phyloP scores from a whole-genome alignment of 2,113 vertebrate genomes.

The Bos indicus region DNA sequence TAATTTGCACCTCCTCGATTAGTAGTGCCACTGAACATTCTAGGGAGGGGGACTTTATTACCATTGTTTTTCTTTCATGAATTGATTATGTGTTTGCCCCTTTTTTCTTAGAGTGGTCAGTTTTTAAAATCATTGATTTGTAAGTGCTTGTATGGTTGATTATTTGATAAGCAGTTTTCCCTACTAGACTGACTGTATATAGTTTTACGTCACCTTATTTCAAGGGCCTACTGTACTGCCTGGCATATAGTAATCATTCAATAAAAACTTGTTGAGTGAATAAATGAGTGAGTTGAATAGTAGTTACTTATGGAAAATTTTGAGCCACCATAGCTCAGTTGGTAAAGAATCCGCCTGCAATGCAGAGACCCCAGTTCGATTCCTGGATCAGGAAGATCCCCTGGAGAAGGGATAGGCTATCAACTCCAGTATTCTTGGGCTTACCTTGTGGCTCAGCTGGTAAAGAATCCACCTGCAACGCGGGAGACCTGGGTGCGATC shows the following conservation, averaged over 20 bases:
- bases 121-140: neutral
- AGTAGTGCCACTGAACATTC: neutral
- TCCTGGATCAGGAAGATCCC: neutral
- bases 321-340: neutral
- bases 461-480: neutral
- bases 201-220: neutral
- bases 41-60: neutral
- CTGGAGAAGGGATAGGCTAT: neutral
- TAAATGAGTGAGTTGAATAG: neutral
- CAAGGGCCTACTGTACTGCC: neutral
- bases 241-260: neutral
- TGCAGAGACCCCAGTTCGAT: neutral
- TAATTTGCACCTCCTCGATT: neutral
- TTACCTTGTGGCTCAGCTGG: neutral
- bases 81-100: neutral
- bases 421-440: neutral
- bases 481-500: neutral
- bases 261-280: neutral
- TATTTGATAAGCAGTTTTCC: neutral
- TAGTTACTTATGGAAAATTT: neutral
- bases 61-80: neutral
- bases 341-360: neutral
- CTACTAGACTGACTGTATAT: neutral
- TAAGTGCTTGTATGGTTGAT: neutral
- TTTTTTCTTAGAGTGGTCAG: neutral